These are phyloP conservation scores for Theristicus caerulescens DNA, from an alignment of 2,113 vertebrate species.

Conservation along the genomic window DNA sequence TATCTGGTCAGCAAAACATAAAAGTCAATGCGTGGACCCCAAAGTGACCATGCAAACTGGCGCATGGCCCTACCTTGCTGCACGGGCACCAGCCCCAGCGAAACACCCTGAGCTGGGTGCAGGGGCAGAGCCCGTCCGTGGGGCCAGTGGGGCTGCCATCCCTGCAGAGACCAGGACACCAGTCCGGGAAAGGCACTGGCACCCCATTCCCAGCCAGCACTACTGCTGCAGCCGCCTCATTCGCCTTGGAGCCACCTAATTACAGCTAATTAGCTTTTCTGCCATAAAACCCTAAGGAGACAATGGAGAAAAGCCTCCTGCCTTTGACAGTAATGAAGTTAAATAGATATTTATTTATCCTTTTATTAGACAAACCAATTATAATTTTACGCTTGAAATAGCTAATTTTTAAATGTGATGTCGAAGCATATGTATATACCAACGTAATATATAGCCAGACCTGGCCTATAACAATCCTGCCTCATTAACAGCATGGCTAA, in stretches of 20 bases:
- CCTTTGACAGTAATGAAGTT: slow-evolving; percentile 75
- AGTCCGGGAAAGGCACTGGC: neutral
- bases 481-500: slow-evolving; percentile 51
- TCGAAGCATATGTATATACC: slow-evolving; percentile 19
- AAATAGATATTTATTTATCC: slow-evolving; percentile 80
- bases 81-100: accelerated
- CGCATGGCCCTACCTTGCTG: accelerated
- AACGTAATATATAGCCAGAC: slow-evolving; percentile 35
- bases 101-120: neutral
- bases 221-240: neutral
- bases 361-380: slow-evolving; percentile 78
- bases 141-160: neutral
- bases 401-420: slow-evolving; percentile 66
- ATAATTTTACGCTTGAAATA: slow-evolving; percentile 69
- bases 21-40: accelerated
- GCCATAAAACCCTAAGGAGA: slow-evolving; percentile 65
- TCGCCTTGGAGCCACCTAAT: slow-evolving; percentile 69
- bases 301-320: slow-evolving; percentile 67
- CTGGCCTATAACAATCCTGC: slow-evolving; percentile 41
- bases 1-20: neutral
- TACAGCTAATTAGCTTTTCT: slow-evolving; percentile 75
- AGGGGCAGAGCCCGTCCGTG: neutral
- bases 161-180: accelerated
- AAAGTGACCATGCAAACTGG: neutral
- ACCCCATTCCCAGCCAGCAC: slow-evolving; percentile 39